Evolutionary conservation across 1,140 invertebrate species (phyloP).

Genomic region (Holotrichia oblita): DNA sequence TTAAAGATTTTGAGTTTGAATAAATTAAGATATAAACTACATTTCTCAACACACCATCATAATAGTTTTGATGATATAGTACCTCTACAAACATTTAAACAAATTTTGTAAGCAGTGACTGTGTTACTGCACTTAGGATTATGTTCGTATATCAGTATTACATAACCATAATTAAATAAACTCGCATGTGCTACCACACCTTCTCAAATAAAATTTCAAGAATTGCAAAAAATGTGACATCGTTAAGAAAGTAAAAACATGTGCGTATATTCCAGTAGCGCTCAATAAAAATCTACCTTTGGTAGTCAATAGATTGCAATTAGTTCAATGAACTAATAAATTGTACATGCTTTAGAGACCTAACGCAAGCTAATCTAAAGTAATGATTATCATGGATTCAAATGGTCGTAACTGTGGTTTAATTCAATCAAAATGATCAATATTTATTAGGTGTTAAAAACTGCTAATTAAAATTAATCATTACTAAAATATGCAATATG

Average conservation of each 20-base stretch:
- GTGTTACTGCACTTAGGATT: too few relatives aligned
- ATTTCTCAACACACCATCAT: too few relatives aligned
- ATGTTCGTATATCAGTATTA: too few relatives aligned
- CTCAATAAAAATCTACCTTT: background rate
- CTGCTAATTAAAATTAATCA: too few relatives aligned
- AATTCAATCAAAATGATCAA: background rate
- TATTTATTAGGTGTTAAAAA: background rate
- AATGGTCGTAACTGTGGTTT: background rate
- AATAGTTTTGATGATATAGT: too few relatives aligned
- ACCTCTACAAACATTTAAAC: too few relatives aligned
- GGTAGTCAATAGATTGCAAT: background rate
- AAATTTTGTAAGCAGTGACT: too few relatives aligned
- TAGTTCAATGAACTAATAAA: slow-evolving; percentile 9
- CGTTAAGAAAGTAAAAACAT: slow-evolving; percentile 6
- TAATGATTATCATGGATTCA: background rate
- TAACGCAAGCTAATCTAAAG: background rate
- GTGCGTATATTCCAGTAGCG: background rate
- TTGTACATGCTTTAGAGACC: background rate
- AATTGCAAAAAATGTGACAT: slow-evolving; percentile 16
- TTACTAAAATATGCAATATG: background rate
- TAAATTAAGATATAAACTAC: too few relatives aligned
- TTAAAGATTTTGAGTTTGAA: too few relatives aligned
- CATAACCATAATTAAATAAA: background rate
- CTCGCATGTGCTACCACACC: background rate
- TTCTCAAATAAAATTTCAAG: background rate